Evolutionary conservation across 2,113 vertebrate species (phyloP).

Genomic region (Crypturellus undulatus): DNA sequence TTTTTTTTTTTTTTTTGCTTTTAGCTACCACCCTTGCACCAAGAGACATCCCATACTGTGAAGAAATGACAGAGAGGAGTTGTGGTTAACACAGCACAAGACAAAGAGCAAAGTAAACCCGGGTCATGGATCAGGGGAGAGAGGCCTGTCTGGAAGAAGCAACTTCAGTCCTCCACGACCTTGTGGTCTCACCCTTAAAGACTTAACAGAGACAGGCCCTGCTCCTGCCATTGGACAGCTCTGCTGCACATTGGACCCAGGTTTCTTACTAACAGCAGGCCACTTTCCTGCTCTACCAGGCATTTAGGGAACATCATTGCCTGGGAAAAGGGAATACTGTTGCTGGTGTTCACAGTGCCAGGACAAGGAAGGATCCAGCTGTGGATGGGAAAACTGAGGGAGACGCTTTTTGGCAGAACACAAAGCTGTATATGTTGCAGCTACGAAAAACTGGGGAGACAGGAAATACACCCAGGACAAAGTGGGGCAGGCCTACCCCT

Average conservation of each 20-base stretch:
- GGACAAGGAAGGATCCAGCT: background rate
- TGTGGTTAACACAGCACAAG: accelerated
- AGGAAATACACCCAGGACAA: background rate
- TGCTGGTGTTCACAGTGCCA: background rate
- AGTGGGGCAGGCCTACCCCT: background rate
- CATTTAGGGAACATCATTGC: accelerated
- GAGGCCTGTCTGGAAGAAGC: background rate
- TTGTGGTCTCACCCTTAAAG: background rate
- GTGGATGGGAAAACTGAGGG: background rate
- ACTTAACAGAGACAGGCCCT: background rate
- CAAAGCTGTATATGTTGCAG: background rate
- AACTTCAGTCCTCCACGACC: background rate
- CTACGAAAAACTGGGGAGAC: background rate
- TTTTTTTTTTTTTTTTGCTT: too few species aligned
- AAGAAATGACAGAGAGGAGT: background rate
- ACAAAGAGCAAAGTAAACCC: background rate
- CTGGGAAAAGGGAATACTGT: accelerated
- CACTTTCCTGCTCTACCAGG: background rate
- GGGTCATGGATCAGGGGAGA: background rate
- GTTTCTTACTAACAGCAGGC: background rate
- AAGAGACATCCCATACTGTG: accelerated
- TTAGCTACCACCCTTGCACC: background rate
- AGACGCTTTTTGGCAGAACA: background rate
- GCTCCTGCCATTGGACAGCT: background rate
- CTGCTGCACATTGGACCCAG: background rate